Base-by-base conservation (phyloP, 2,797 vertebrate genomes). In the Ciconia nigra region DNA sequence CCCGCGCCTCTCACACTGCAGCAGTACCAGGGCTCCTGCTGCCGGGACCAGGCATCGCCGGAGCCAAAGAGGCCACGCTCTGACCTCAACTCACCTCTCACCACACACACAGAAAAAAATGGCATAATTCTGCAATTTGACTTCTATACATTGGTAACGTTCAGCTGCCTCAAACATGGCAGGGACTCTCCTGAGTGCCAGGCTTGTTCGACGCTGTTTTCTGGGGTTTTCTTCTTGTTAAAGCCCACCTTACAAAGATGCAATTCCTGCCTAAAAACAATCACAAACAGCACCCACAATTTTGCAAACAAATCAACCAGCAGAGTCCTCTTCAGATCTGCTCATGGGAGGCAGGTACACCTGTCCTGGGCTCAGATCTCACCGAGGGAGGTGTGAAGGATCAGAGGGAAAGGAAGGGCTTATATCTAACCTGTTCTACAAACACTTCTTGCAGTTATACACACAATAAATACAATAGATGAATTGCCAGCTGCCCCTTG, bases 381-480 rank as follows among this genome's bases (percentile, higher is more conserved):
- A 73, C 29, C 29, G 41, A n/a, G 19, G 7, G 54, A 90, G 14
- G 58, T 15, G 35, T 35, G 83, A 95, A 87, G 44, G 49, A 78
- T 67, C 72, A 80, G 51, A 91, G 31, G 24, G 33, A 93, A 81
- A 77, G 10, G 39, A 69, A 92, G 16, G 20, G 49, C 76, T 84
- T 28, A 8, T n/a, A 78, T 28, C 44, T 63, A 54, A 87, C 84
- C 35, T 59, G 61, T 69, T 89, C 76, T 37, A 59, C 73, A 89
- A 87, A 85, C 33, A 47, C 10, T 83, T 71, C 65, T 66, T 65
- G 35, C 54, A 89, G 58, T 83, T 88, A 65, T 18, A 81, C 18
- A 90, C 42, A 66, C 69, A 90, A 88, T 83, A 92, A 96, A 86
- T 78, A 83, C 47, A 93, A 26, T 2, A 78, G 89, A 91, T 52